These are phyloP conservation scores for Gymnoscelis rufifasciata DNA, from an alignment of 2,888 invertebrate species.

Conservation along the genomic window DNA sequence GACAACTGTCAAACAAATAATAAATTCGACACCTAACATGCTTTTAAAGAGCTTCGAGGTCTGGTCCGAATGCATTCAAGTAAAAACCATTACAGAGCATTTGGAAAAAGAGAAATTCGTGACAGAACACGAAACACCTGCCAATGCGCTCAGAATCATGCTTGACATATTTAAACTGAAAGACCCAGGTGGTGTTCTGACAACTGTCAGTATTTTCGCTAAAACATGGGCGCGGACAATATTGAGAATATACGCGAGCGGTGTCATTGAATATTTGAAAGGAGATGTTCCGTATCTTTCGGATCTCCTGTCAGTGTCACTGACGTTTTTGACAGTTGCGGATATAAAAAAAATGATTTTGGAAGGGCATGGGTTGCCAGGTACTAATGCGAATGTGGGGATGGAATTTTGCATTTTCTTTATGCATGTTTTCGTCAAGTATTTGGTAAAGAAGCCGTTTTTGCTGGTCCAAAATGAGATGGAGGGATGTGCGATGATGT, in stretches of 20 bases:
- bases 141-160: conserved; percentile 32
- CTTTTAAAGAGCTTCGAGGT: conserved; percentile 19
- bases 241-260: conserved; percentile 9
- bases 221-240: conserved; percentile 15
- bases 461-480: conserved; percentile 31
- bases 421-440: conserved; percentile 33
- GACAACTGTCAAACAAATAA: conserved; percentile 21
- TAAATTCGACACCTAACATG: conserved; percentile 8
- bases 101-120: conserved; percentile 32
- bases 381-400: conserved; percentile 28
- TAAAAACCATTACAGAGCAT: conserved; percentile 32
- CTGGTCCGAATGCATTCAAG: conserved; percentile 29
- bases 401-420: conserved; percentile 35
- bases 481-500: conserved; percentile 29
- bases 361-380: conserved; percentile 15
- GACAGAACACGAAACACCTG: conserved; percentile 17
- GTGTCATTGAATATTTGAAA: conserved; percentile 13
- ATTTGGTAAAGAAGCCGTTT: conserved; percentile 33
- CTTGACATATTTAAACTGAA: conserved; percentile 23
- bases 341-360: conserved; percentile 32
- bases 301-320: conserved; percentile 38
- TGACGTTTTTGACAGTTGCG: conserved; percentile 27
- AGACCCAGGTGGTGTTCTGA: conserved; percentile 7
- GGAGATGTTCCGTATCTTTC: conserved; percentile 25
- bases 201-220: conserved; percentile 11